phyloP scores from a whole-genome alignment of 2,113 vertebrate species.

The Nesoenas mayeri region DNA sequence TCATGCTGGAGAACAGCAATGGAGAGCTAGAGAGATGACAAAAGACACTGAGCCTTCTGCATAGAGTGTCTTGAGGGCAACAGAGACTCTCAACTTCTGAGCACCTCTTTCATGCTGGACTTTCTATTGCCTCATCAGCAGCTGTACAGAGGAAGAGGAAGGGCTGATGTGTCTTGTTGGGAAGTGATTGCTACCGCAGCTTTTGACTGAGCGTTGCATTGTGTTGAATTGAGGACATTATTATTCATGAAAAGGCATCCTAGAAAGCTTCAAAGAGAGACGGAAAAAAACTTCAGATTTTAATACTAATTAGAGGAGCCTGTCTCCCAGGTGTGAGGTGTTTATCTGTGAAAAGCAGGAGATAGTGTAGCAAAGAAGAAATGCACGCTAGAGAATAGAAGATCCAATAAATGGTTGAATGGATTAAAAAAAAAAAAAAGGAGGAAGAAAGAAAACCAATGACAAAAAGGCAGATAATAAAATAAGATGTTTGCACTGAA shows the following conservation, averaged over 20 bases:
- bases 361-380: conserved; percentile 68
- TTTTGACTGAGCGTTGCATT: conserved; percentile 56
- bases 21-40: background rate
- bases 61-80: background rate
- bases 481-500: conserved; percentile 58
- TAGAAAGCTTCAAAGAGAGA: conserved; percentile 70
- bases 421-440: conserved; percentile 46
- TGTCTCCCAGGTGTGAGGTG: conserved; percentile 75
- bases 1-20: background rate
- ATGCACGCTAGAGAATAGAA: conserved; percentile 44
- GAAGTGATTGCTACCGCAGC: conserved; percentile 17
- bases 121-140: background rate
- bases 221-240: conserved; percentile 67
- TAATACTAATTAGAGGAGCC: conserved; percentile 78
- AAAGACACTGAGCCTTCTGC: background rate
- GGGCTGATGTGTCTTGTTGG: background rate
- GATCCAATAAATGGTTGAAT: conserved; percentile 69
- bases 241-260: conserved; percentile 72
- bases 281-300: conserved; percentile 62
- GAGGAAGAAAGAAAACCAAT: conserved; percentile 35
- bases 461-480: conserved; percentile 61
- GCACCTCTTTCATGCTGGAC: background rate
- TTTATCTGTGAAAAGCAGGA: conserved; percentile 75
- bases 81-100: background rate
- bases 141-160: background rate